Evolutionary conservation across 64 coral and sea anemone genomes (phyloP).

Genomic region (Montipora foliosa): DNA sequence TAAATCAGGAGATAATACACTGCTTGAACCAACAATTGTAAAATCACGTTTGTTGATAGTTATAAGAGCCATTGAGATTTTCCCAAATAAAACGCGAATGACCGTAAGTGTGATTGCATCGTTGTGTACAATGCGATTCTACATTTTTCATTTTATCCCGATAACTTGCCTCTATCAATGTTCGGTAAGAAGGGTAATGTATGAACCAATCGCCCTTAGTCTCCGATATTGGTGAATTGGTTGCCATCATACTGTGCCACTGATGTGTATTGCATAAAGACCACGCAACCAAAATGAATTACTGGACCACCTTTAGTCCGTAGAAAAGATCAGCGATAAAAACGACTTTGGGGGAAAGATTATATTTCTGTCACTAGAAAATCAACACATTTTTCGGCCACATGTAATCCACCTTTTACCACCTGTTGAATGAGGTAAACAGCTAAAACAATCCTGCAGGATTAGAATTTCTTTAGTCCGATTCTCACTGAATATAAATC

Average conservation of each 20-base stretch:
- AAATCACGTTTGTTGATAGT: no score
- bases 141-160: not conserved
- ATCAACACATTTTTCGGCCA: slow-evolving; percentile 4
- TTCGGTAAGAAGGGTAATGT: not conserved
- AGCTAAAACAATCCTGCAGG: not conserved
- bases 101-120: no score
- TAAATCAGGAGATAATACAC: no score
- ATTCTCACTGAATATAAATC: not conserved
- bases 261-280: not conserved
- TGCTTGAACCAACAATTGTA: no score
- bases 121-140: not conserved
- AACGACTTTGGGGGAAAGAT: not conserved
- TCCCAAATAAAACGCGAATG: no score
- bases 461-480: not conserved
- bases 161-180: not conserved
- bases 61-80: no score
- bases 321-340: not conserved
- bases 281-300: not conserved
- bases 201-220: not conserved
- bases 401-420: slow-evolving; percentile 34
- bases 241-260: no score
- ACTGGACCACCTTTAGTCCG: not conserved
- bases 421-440: slow-evolving; percentile 20
- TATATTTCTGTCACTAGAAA: not conserved
- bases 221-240: not conserved